Base-by-base conservation (phyloP, 2,888 invertebrate species). In the Mactromeris polynyma region DNA sequence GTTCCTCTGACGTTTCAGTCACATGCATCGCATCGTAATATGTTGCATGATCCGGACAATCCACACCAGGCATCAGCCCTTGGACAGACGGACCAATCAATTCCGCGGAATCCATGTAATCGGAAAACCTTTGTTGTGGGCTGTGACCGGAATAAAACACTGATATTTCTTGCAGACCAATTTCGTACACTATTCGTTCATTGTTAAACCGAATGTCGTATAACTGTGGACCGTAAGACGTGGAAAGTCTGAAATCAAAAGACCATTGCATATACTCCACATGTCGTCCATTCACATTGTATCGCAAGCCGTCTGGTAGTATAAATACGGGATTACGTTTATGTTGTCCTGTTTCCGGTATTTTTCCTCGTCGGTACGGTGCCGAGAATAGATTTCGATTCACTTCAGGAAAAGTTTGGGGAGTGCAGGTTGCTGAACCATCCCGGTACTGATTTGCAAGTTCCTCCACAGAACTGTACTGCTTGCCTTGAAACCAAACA, bases 21-120 rank as follows among this genome's bases (percentile, higher is more conserved):
- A 89, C 90, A 36, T 93, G 81, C 1, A 64, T 88, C 14, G 93
- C 89, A 54, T 91, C 87, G 51, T 95, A 51, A 86, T 93, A 95
- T 9, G 93, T 93, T 9, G 96, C 95, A 64, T 94, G 90, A 17
- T 90, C 91, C 0, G 95, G 95, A 80, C 96, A 96, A 89, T 96
- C 96, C 0, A 94, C 93, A 1, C 96, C 96, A 0, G 94, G 94
- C 3, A 94, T 88, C 42, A 96, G 91, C n/a, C 92, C 93, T 54
- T 89, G 86, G 3, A 93, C 93, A 21, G 90, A 85, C 26, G 92
- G 87, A 1, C 95, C 95, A 31, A 95, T 83, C 6, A 94, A 88
- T 42, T 91, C 93, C 26, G 92, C 90, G 33, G 94, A 93, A 84
- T 95, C 95, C 40, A 94, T 89, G 51, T 93, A 94, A 40, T 94